Percentiles rank a stretch among this genome's conserved stretches.
Conservation (phyloP, 2,797 vertebrate genomes). For the Scolopax rusticola region DNA sequence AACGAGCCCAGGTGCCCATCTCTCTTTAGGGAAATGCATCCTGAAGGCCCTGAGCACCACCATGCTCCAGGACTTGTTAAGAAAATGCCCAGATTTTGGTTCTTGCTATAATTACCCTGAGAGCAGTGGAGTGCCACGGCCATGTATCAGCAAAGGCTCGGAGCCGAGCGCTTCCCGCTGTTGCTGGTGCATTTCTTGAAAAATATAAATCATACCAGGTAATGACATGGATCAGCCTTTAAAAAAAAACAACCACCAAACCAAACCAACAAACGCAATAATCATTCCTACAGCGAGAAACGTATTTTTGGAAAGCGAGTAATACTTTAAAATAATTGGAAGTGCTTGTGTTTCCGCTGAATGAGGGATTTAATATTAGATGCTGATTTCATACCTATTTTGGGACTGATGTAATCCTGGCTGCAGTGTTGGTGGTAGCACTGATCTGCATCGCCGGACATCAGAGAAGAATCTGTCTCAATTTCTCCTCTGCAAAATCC, state of each 20-base stretch:
- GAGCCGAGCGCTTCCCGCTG: background rate
- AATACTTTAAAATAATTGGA: conserved; percentile 69
- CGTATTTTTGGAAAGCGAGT: conserved; percentile 60
- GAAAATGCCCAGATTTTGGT: background rate
- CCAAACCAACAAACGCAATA: conserved; percentile 5
- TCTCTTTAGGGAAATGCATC: fast-evolving
- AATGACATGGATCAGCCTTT: conserved; percentile 41
- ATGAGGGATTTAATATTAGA: conserved; percentile 41
- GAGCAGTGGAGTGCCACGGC: background rate
- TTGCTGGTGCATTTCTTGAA: conserved; percentile 45
- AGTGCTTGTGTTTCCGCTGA: conserved; percentile 67
- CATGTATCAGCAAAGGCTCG: background rate
- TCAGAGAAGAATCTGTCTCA: background rate
- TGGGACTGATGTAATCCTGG: conserved; percentile 35
- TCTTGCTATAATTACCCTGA: background rate
- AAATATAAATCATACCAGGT: conserved; percentile 46
- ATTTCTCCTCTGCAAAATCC: conserved; percentile 48
- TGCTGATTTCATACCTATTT: conserved; percentile 62
- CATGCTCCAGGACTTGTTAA: background rate
- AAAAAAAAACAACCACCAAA: background rate
- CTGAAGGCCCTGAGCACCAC: background rate
- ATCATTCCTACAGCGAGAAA: conserved; percentile 59
- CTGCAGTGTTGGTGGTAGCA: background rate
- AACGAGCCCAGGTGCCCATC: background rate
- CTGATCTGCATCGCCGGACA: background rate